Base-by-base conservation (phyloP, 2,797 vertebrate species). In the Eremophila alpestris region DNA sequence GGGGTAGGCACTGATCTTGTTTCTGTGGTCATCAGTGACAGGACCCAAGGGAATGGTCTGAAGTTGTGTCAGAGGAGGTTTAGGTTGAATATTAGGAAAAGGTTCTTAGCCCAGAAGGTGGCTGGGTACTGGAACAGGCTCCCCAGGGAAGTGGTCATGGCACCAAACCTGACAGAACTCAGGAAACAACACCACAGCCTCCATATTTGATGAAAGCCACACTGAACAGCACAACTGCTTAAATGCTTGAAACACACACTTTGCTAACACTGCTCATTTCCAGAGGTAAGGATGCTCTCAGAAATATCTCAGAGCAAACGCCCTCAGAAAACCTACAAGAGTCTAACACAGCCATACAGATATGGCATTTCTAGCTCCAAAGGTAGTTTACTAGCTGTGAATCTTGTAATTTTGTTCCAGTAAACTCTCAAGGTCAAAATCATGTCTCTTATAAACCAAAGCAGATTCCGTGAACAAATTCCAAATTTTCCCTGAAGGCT, bases 31-130 rank as follows among this genome's bases (percentile, higher is more conserved):
- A 20, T 3, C n/a, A 54, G 40, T 15, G 34, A 86, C 14, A 69
- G 30, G 41, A 69, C 21, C 8, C 0, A 0, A 62, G 11, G 17
- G 24, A 77, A 62, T 4, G 11, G 16, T 13, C 9, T 24, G 34
- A 55, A 77, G 21, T 1, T 69, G 24, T 12, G 20, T 62, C 48
- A 62, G 48, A 20, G 48, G 11, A 69, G 11, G 11, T 46, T 77
- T 69, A 62, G 9, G 16, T 1, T 41, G 48, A 24, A 10, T 62
- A 48, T 9, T 3, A 45, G 11, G 9, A 48, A 55, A 64, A 36
- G 7, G 6, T 43, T 71, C 27, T 56, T 78, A 18, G 63, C 18
- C 8, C 17, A 78, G 16, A 40, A 3, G 8, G 17, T 83, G 38
- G 4, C 0, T 45, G 15, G 12, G 38, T 26, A 48, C 22, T 59